These are phyloP conservation scores for Zonitis immaculata DNA, from an alignment of 2,888 invertebrate genomes.

Conservation along the genomic window DNA sequence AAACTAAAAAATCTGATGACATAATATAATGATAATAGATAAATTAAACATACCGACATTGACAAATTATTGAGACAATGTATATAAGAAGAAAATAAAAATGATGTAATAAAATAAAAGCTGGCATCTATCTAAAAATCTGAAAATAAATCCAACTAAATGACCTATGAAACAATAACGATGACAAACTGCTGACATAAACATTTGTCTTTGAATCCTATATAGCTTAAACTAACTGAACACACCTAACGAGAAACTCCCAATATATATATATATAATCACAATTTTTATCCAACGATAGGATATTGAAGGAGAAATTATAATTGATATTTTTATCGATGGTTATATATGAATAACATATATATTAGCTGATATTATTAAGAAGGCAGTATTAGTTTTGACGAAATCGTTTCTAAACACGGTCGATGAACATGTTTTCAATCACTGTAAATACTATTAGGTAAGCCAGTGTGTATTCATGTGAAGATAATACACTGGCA, in stretches of 20 bases:
- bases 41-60: background rate
- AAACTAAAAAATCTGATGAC: too few relatives aligned
- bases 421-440: conserved; percentile 46
- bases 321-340: too few relatives aligned
- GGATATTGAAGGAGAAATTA: too few relatives aligned
- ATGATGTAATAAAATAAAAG: conserved; percentile 13
- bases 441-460: conserved; percentile 49
- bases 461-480: conserved; percentile 47
- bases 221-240: conserved; percentile 6
- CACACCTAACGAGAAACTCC: conserved; percentile 5
- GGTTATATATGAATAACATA: too few relatives aligned
- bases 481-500: conserved; percentile 45
- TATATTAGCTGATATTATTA: conserved; percentile 10
- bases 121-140: conserved; percentile 15
- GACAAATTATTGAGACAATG: conserved; percentile 4
- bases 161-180: conserved; percentile 22
- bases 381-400: conserved; percentile 18
- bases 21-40: background rate
- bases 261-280: too few relatives aligned
- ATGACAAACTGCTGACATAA: conserved; percentile 20
- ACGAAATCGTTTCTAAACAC: conserved; percentile 33
- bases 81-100: conserved; percentile 5
- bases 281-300: background rate
- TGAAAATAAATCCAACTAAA: conserved; percentile 19
- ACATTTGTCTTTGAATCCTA: conserved; percentile 14